Conservation (phyloP, 2,888 invertebrate genomes). For the Pristionchus arcanus region DNA sequence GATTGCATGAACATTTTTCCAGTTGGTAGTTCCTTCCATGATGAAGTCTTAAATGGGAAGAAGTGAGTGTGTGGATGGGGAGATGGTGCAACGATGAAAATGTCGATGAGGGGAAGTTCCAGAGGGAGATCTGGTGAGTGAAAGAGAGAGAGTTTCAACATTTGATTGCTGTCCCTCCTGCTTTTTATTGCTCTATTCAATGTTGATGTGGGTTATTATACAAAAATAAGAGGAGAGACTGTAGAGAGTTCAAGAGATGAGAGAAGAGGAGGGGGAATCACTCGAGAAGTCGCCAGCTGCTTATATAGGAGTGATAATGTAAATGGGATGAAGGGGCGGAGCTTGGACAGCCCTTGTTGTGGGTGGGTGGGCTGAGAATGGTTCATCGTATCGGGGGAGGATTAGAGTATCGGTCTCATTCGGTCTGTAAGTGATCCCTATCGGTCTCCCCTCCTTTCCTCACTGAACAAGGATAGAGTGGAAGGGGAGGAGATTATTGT, state of each 20-base stretch:
- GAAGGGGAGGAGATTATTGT: not conserved
- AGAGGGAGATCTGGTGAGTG: not conserved
- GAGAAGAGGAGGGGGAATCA: not conserved
- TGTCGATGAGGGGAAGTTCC: not conserved
- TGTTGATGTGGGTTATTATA: constrained; percentile 35
- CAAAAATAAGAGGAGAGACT: not conserved
- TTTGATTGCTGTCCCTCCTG: constrained; percentile 36
- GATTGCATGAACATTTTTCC: constrained; percentile 55
- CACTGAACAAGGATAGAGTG: constrained; percentile 4
- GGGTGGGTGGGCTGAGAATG: constrained; percentile 30
- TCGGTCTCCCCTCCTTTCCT: constrained; percentile 9
- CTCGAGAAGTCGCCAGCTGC: not conserved
- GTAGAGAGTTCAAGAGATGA: not conserved
- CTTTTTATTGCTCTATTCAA: constrained; percentile 50
- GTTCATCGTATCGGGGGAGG: not conserved
- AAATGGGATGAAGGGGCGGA: constrained; percentile 22
- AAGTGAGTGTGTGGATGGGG: not conserved
- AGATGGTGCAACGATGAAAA: not conserved
- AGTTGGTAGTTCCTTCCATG: constrained; percentile 45
- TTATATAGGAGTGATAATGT: constrained; percentile 46
- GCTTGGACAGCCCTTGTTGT: not conserved
- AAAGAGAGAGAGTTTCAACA: constrained; percentile 42
- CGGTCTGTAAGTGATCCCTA: constrained; percentile 38
- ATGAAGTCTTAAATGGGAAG: not conserved
- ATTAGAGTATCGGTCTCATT: constrained; percentile 42